Conservation (phyloP, 2,888 invertebrate genomes). For the Chorisops tibialis region DNA sequence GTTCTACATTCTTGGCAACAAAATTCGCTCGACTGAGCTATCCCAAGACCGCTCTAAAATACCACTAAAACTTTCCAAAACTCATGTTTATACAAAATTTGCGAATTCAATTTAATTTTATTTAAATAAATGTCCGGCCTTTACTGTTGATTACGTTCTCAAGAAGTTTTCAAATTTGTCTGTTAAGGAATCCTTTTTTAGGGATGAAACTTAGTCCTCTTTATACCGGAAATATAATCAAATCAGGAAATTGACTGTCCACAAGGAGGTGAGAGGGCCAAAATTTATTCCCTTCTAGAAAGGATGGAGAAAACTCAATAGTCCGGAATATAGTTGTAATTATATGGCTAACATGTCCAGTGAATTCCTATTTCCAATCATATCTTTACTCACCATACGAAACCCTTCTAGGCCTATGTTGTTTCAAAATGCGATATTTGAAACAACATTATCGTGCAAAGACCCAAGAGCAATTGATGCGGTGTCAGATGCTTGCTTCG, state of each 20-base stretch:
- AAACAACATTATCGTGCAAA: too few species aligned
- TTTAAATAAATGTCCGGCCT: neutral
- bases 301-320: neutral
- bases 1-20: too few species aligned
- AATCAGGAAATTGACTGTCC: neutral
- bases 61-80: too few species aligned
- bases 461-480: too few species aligned
- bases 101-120: conserved; percentile 4
- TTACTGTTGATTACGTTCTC: neutral
- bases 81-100: too few species aligned
- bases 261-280: neutral
- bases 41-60: too few species aligned
- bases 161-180: neutral
- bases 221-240: neutral
- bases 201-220: neutral
- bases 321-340: conserved; percentile 12
- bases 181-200: neutral
- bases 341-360: neutral
- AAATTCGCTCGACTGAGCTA: too few species aligned
- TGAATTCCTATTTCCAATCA: neutral
- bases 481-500: too few species aligned
- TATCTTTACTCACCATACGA: too few species aligned
- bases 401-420: too few species aligned
- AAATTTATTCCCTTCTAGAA: neutral
- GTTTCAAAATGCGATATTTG: too few species aligned